A percentile compares a stretch with the other conserved stretches of the same genome.
phyloP scores from a whole-genome alignment of 2,113 vertebrate genomes.

The Trogon surrucura region DNA sequence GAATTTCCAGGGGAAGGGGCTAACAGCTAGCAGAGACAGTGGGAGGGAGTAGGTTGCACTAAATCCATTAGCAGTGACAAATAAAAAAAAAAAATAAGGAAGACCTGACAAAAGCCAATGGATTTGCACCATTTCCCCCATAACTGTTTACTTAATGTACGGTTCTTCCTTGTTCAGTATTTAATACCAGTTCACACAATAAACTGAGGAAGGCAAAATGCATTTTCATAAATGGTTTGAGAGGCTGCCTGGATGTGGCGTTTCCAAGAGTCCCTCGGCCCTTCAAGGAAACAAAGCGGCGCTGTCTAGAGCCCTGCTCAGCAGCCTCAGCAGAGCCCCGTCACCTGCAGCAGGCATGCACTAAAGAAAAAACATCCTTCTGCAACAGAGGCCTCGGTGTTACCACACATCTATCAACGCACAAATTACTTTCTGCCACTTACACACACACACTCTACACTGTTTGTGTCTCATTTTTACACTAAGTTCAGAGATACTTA shows the following conservation, averaged over 20 bases:
- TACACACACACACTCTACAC: neutral
- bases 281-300: neutral
- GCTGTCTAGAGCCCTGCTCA: neutral
- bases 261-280: neutral
- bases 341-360: neutral
- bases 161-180: neutral
- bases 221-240: neutral
- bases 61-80: conserved; percentile 47
- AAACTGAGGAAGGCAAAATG: neutral
- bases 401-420: neutral
- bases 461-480: neutral
- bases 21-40: neutral
- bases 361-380: neutral
- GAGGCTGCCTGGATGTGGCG: neutral
- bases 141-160: neutral
- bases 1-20: conserved; percentile 30
- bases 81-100: conserved; percentile 34
- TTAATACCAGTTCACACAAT: neutral
- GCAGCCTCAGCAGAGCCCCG: neutral
- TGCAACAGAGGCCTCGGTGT: neutral
- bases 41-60: neutral
- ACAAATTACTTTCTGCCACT: neutral
- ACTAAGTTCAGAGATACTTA: neutral
- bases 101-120: neutral
- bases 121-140: neutral